Evolutionary conservation across 2,113 vertebrate species (phyloP).

Genomic region (Coturnix japonica): DNA sequence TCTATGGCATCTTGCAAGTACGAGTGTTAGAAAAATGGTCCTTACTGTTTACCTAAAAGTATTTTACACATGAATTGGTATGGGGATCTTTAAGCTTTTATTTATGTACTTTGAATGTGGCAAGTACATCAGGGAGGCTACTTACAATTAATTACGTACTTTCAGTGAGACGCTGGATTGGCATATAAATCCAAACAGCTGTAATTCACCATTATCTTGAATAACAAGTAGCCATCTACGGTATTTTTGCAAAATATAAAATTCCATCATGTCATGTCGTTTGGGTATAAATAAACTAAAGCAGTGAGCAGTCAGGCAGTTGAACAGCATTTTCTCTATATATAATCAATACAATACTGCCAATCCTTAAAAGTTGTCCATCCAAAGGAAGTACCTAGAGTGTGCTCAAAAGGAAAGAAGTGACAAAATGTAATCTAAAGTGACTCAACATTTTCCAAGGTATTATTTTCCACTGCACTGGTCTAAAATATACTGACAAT

Average conservation of each 20-base stretch:
- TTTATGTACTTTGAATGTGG: background rate
- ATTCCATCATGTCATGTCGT: background rate
- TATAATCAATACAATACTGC: background rate
- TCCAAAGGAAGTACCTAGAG: background rate
- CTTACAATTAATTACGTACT: background rate
- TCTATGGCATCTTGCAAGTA: background rate
- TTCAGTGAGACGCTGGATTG: background rate
- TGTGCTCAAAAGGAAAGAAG: background rate
- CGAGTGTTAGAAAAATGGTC: background rate
- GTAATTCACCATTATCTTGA: background rate
- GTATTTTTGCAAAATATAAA: background rate
- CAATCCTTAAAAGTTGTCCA: background rate
- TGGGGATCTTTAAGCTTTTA: background rate
- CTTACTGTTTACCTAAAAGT: background rate
- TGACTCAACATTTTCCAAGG: slow-evolving; percentile 47
- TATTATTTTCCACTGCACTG: slow-evolving; percentile 54
- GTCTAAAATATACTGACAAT: slow-evolving; percentile 52
- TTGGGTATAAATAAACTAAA: background rate
- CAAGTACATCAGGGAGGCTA: background rate
- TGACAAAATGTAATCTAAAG: slow-evolving; percentile 47
- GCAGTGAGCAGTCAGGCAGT: background rate
- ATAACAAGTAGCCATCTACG: background rate
- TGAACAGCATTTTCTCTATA: background rate
- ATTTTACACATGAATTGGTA: background rate
- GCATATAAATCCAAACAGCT: background rate